These are phyloP conservation scores for Scaptomyza cyrtandrae DNA, from an alignment of 2,888 invertebrate species.

Conservation along the genomic window DNA sequence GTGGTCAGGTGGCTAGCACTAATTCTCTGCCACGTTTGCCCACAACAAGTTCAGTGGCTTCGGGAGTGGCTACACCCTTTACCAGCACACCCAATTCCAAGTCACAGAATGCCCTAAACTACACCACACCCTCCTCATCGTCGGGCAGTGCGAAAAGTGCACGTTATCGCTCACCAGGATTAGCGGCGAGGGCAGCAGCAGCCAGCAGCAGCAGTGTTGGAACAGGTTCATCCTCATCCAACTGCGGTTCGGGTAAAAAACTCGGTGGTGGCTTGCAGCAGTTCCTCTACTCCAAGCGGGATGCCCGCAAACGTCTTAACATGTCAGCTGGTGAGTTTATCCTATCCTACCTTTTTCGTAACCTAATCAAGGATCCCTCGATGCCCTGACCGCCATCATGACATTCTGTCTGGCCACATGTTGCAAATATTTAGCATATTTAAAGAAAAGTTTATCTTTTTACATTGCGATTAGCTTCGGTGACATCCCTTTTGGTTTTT, in stretches of 20 bases:
- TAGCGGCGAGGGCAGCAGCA: constrained; percentile 85
- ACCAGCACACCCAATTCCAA: constrained; percentile 86
- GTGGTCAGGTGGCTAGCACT: constrained; percentile 86
- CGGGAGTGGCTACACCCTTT: constrained; percentile 45
- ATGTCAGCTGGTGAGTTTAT: constrained; percentile 86
- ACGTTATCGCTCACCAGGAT: constrained; percentile 92
- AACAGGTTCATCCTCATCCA: constrained; percentile 12
- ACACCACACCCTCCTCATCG: constrained; percentile 64
- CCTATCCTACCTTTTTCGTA: background rate
- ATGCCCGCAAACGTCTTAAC: constrained; percentile 85
- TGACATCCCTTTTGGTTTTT: background rate
- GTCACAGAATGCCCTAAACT: constrained; percentile 86
- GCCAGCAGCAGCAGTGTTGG: constrained; percentile 63
- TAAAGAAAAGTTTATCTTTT: constrained; percentile 16
- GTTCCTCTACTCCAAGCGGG: constrained; percentile 86
- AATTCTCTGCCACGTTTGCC: constrained; percentile 92
- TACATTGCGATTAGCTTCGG: constrained; percentile 29
- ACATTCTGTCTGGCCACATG: constrained; percentile 5
- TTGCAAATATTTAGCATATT: constrained; percentile 17
- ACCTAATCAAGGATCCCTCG: background rate
- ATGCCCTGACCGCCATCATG: background rate
- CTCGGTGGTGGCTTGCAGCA: constrained; percentile 89
- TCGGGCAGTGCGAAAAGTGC: constrained; percentile 92
- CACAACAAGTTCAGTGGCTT: constrained; percentile 84
- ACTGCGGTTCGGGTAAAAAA: constrained; percentile 86